Evolutionary conservation across 2,888 invertebrate genomes (phyloP).

Genomic region (Drosophila kuntzei): DNA sequence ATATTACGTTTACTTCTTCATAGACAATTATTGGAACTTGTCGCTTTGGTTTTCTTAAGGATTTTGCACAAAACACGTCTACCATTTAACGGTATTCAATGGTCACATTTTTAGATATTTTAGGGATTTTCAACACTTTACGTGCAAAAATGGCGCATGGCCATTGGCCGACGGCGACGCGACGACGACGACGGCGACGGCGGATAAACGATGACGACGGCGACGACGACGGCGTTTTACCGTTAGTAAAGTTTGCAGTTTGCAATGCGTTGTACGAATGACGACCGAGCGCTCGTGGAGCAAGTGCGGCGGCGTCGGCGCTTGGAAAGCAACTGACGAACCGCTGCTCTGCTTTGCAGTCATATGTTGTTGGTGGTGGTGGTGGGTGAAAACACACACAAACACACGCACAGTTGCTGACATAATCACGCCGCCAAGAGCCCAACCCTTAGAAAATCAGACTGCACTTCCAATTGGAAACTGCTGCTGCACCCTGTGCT

Average conservation of each 20-base stretch:
- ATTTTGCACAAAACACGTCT: slow-evolving; percentile 25
- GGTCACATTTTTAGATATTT: slow-evolving; percentile 45
- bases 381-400: slow-evolving; percentile 43
- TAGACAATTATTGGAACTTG: slow-evolving; percentile 11
- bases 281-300: slow-evolving; percentile 57
- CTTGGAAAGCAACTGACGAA: slow-evolving; percentile 78
- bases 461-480: slow-evolving; percentile 77
- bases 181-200: slow-evolving; percentile 37
- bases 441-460: slow-evolving; percentile 78
- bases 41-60: slow-evolving; percentile 6
- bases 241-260: slow-evolving; percentile 55
- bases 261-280: slow-evolving; percentile 52
- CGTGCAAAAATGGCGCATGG: slow-evolving; percentile 49
- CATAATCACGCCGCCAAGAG: slow-evolving; percentile 75
- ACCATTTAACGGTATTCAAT: slow-evolving; percentile 29
- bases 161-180: slow-evolving; percentile 62
- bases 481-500: slow-evolving; percentile 75
- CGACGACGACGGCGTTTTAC: slow-evolving; percentile 42
- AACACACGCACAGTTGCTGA: slow-evolving; percentile 57
- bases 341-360: slow-evolving; percentile 48
- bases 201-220: slow-evolving; percentile 19
- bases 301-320: slow-evolving; percentile 76
- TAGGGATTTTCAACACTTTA: slow-evolving; percentile 30
- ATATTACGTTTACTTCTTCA: slow-evolving; percentile 3
- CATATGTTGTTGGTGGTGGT: slow-evolving; percentile 50